Evolutionary conservation across 2,888 invertebrate species (phyloP).

Genomic region (Choreutis nemorana): DNA sequence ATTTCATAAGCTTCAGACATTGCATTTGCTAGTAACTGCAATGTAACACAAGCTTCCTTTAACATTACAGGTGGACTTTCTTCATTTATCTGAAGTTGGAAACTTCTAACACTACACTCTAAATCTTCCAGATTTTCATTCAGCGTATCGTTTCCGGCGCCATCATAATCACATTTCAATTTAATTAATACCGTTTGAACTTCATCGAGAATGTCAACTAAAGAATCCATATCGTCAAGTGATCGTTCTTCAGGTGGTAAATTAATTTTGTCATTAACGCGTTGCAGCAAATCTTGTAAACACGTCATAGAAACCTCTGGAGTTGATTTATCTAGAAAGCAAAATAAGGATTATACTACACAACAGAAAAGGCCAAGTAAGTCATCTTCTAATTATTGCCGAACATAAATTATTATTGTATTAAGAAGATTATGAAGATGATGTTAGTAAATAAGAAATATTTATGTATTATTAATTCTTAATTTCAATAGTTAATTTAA

Average conservation of each 20-base stretch:
- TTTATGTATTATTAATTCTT: too few relatives aligned
- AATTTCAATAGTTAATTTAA: too few relatives aligned
- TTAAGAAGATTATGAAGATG: too few relatives aligned
- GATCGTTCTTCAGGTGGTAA: conserved; percentile 16
- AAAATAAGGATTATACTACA: too few relatives aligned
- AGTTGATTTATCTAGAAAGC: conserved; percentile 6
- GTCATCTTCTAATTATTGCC: too few relatives aligned
- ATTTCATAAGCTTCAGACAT: conserved; percentile 31
- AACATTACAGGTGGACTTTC: conserved; percentile 41
- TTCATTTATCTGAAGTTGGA: conserved; percentile 52
- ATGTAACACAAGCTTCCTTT: conserved; percentile 47
- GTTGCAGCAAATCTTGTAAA: conserved; percentile 32
- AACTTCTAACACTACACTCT: conserved; percentile 60
- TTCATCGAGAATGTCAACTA: conserved; percentile 47
- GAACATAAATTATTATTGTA: too few relatives aligned
- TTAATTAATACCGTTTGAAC: conserved; percentile 54
- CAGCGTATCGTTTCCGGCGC: conserved; percentile 35
- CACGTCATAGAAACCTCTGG: conserved; percentile 25
- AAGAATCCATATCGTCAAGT: conserved; percentile 26
- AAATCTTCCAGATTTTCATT: conserved; percentile 58
- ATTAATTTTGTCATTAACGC: conserved; percentile 32
- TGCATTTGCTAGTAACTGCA: conserved; percentile 37
- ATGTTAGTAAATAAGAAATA: too few relatives aligned
- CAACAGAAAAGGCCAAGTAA: too few relatives aligned
- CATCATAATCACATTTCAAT: conserved; percentile 44